Base-by-base conservation (phyloP, 2,113 vertebrate species). In the Epinephelus cyanopodus region DNA sequence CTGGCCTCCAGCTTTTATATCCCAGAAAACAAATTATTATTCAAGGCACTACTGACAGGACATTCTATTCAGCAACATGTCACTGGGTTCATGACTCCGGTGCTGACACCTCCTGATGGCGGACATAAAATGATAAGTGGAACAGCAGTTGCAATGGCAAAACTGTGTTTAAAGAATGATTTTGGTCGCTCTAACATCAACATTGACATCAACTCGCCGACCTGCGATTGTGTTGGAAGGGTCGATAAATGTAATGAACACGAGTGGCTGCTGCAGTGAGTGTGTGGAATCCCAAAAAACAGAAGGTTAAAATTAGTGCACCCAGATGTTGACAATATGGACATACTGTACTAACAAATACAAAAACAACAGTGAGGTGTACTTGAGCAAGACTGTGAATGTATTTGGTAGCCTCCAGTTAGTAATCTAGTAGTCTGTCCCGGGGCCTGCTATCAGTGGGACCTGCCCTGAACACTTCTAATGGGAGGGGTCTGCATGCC, bases 221-320 rank as follows among this genome's bases (percentile, higher is more conserved):
- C 64, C n/a, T 4, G 71, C 70, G 64, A 78, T 81, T 64, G 63
- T 5, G 4, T 56, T 3, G 13, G 79, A 78, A 19, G 42, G 74
- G 18, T 74, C 60, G 0, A 29, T 37, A 58, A 78, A 39, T 67
- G 48, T 21, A 71, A 78, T 12, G 66, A 70, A 62, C 74, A 81
- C 52, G n/a, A n/a, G n/a, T n/a, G 25, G 60, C 54, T 23, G 37
- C 60, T 12, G 48, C 37, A 12, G 64, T 1, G 0, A 69, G 39
- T 33, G 58, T 1, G 65, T 6, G 7, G 73, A 72, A 65, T 77
- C 18, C 11, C 42, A 2, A 80, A 0, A 61, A 18, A 18, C 25
- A 2, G 25, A 21, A 0, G 12, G 52, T 5, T 21, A 47, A n/a
- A 17, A 65, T 29, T 29, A 29, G 29, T 29, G 29, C 29, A 29